Conservation (phyloP, 2,113 vertebrate genomes). For the Notothenia coriiceps region DNA sequence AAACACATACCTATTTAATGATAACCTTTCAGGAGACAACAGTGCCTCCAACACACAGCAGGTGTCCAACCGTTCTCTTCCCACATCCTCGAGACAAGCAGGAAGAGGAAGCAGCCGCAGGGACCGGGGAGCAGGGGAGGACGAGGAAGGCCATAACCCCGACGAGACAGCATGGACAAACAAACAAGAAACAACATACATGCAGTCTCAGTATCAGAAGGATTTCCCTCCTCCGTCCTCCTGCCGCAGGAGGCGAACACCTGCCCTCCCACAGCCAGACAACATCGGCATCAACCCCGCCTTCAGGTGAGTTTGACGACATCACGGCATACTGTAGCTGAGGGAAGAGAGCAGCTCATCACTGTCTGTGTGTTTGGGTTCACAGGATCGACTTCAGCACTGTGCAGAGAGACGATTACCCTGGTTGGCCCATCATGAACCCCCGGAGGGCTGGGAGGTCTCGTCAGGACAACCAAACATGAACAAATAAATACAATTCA, state of each 20-base stretch:
- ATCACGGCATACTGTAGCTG: neutral
- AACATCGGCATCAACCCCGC: conserved; percentile 84
- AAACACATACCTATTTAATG: neutral
- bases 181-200: conserved; percentile 20
- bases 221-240: conserved; percentile 72
- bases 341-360: neutral
- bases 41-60: conserved; percentile 65
- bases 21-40: conserved; percentile 59
- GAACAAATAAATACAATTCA: neutral
- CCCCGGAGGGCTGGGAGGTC: neutral
- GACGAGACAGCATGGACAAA: conserved; percentile 11
- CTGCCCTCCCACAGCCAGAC: conserved; percentile 75
- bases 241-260: conserved; percentile 60
- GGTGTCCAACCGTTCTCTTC: conserved; percentile 60
- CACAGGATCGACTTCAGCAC: conserved; percentile 80
- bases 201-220: conserved; percentile 77
- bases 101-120: conserved; percentile 41
- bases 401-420: conserved; percentile 75
- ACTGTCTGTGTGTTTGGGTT: conserved; percentile 28
- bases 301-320: conserved; percentile 61
- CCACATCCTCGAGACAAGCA: conserved; percentile 58
- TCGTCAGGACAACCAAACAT: conserved; percentile 5
- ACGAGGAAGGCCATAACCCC: conserved; percentile 16
- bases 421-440: conserved; percentile 64
- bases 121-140: neutral